Base-by-base conservation (phyloP, 30 jellyfish, hydroid and myxozoan genomes). In the Hydractinia symbiolongicarpus region DNA sequence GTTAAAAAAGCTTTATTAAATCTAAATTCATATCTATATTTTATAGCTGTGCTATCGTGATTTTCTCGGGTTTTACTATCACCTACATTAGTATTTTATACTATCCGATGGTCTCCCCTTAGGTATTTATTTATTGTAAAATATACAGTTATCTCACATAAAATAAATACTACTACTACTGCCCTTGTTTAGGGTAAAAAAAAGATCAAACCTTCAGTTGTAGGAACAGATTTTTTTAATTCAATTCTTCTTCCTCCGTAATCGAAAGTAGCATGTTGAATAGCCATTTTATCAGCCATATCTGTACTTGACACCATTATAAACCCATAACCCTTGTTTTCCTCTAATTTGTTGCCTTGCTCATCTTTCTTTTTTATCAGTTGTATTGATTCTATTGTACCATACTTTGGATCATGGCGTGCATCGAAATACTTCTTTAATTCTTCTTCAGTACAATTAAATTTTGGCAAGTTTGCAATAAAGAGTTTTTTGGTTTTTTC, bases 211-310 rank as follows among this genome's bases (percentile, higher is more conserved):
- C 83, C 73, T 61, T 66, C 87, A 15, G 55, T 50, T 5, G 87
- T 79, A 19, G 87, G 87, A 19, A 79, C 87, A 30, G 87, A 79
- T 61, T 79, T 79, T 49, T 79, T 79, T 50, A 79, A 55, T 68
- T 79, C 87, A 58, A 79, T 79, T 10, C 66, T 64, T 44, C 87
- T 19, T 50, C 87, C 87, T 7, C 87, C 87, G 66, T 30, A 79
- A 61, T 79, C 87, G 66, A 79, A 79, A 49, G 87, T 60, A 61
- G 87, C 85, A 79, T 79, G 87, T 79, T 79, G 87, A 79, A 79
- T 79, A 51, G 87, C 87, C 87, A 79, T 79, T 79, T 79, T 79
- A 61, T 79, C 87, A 17, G 87, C 87, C 83, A 79, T 61, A 61
- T 79, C 87, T 61, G 64, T 83, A 51, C 66, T 61, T 11, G 87